Conservation (phyloP, 37 sponge, comb jelly and placozoan species). For the Geodia barretti region DNA sequence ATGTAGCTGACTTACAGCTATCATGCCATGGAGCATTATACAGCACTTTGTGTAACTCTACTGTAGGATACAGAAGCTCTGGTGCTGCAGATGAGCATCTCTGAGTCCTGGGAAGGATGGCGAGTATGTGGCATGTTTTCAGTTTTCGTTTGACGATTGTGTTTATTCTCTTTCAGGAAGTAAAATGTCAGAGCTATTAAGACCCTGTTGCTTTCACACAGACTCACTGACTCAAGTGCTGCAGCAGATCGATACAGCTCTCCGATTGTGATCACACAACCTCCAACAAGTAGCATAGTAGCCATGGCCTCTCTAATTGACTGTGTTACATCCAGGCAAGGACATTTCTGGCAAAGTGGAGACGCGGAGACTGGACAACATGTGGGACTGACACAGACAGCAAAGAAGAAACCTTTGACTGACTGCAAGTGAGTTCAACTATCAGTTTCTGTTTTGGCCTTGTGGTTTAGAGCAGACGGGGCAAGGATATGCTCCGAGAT, state of each 20-base stretch:
- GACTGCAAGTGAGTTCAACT: background rate
- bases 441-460: background rate
- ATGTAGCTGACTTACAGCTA: slow-evolving; percentile 83
- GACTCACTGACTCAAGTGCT: slow-evolving; percentile 72
- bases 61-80: slow-evolving; percentile 72
- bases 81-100: slow-evolving; percentile 52
- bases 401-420: background rate
- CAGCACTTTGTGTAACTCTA: background rate
- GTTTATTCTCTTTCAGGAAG: background rate
- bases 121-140: no score
- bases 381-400: slow-evolving; percentile 77
- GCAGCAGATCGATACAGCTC: slow-evolving; percentile 48
- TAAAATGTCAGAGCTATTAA: slow-evolving; percentile 73
- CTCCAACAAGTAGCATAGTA: slow-evolving; percentile 51
- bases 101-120: slow-evolving; percentile 47
- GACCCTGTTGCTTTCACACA: slow-evolving; percentile 75
- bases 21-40: background rate
- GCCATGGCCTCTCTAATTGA: background rate
- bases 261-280: slow-evolving; percentile 44
- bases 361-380: slow-evolving; percentile 74
- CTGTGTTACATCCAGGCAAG: slow-evolving; percentile 33
- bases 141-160: no score
- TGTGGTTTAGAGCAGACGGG: background rate
- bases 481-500: slow-evolving; percentile 18
- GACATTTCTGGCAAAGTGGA: slow-evolving; percentile 51